Evolutionary conservation across 2,113 vertebrate species (phyloP), one percentile per base, ranked within the genome.

Genomic region (Arizona elegans): DNA sequence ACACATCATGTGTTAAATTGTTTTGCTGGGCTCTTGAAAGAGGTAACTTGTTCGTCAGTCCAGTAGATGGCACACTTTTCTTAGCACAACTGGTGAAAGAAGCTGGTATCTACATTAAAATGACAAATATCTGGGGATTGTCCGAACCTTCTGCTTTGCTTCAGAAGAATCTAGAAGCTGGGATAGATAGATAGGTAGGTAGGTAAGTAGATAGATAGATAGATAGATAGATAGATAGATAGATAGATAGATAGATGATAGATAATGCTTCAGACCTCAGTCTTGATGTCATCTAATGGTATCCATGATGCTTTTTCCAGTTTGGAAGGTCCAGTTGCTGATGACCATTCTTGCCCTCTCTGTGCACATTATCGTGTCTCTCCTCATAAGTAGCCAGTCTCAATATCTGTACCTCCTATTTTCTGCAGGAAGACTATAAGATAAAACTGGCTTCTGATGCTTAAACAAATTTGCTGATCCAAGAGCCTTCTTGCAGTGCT

Each of bases 11-110:
- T 47, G 29, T 54, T 70, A 81, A 56, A 52, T 29, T 11, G 2
- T 9, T 21, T 55, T 3, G 5, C 5, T 0, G 23, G 21, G 19
- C 21, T 43, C 3, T 17, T 33, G 38, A 23, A 9, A 17, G 54
- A 65, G 55, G 47, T 59, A 4, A 43, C 90, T 70, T 58, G 89
- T 81, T 52, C 0, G 0, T 1, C 70, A 5, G 91, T 88, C 97
- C 97, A 95, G 96, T 97, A 97, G 97, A 94, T 96, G 97, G 96
- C 97, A 95, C 94, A 85, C 96, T 96, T 91, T 93, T 89, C 94
- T 94, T 92, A 90, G 95, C 91, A 87, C 95, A 88, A 15, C 11
- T 7, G 9, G 10, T 11, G 55, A 33, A 89, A 50, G 55, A 53
- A 29, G 47, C 50, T 10, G 29, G 55, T 8, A 47, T 43, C 89